Conservation (phyloP, 2,888 invertebrate species). For the Rhagonycha lutea region DNA sequence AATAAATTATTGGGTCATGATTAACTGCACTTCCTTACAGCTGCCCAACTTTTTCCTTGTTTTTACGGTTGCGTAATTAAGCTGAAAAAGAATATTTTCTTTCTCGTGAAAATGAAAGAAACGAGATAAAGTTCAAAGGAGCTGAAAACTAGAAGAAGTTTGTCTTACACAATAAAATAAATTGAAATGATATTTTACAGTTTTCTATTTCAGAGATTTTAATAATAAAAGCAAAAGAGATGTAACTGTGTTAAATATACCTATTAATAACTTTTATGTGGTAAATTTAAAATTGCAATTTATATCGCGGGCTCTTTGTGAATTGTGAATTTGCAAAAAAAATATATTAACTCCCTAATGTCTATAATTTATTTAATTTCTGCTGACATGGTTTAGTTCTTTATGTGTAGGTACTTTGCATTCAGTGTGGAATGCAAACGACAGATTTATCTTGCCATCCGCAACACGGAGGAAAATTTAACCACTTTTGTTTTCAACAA, state of each 20-base stretch:
- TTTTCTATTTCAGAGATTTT: neutral
- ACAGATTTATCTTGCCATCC: constrained; percentile 1
- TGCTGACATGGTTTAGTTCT: constrained; percentile 1
- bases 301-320: neutral
- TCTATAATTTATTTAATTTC: constrained; percentile 1
- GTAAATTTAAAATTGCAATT: neutral
- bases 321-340: neutral
- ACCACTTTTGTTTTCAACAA: constrained; percentile 3
- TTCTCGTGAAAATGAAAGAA: neutral
- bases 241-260: neutral
- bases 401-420: constrained; percentile 1
- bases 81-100: neutral
- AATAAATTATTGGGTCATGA: neutral
- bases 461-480: neutral
- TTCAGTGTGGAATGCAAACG: constrained; percentile 1
- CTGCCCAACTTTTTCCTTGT: neutral
- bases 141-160: neutral
- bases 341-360: constrained; percentile 1
- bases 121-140: neutral
- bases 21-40: neutral
- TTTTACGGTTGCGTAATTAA: neutral
- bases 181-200: neutral
- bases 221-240: neutral
- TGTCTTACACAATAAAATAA: neutral
- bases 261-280: neutral